phyloP scores from a whole-genome alignment of 2,888 invertebrate species.

The Galeruca laticollis region DNA sequence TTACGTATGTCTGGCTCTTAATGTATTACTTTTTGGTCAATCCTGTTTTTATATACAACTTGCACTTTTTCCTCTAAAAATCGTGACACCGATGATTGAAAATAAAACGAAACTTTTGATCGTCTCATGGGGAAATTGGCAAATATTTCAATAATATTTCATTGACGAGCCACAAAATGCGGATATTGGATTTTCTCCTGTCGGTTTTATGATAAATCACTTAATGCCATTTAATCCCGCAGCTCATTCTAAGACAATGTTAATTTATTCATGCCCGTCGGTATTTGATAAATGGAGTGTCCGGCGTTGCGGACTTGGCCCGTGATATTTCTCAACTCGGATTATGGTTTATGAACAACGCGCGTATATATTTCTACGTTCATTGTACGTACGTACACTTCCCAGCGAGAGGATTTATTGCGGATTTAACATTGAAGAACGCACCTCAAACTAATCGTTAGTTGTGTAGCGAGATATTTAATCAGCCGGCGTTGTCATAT shows the following conservation, averaged over 20 bases:
- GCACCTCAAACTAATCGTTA: constrained; percentile 28
- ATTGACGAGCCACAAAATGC: constrained; percentile 56
- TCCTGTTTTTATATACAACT: too few relatives aligned
- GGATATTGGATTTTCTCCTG: constrained; percentile 61
- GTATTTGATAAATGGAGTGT: constrained; percentile 62
- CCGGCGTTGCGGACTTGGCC: constrained; percentile 54
- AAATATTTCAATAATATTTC: constrained; percentile 45
- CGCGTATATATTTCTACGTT: constrained; percentile 15
- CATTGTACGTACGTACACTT: constrained; percentile 13
- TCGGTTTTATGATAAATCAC: constrained; percentile 62
- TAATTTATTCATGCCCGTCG: constrained; percentile 62
- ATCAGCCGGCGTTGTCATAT: not conserved
- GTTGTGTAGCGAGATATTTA: not conserved
- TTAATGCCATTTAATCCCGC: constrained; percentile 61
- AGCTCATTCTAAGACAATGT: constrained; percentile 61
- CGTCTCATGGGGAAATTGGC: constrained; percentile 41
- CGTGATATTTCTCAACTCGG: constrained; percentile 54
- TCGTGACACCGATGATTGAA: not conserved
- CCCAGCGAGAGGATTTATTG: constrained; percentile 46
- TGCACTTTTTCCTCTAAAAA: too few relatives aligned
- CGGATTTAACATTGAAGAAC: constrained; percentile 46
- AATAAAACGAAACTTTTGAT: constrained; percentile 14
- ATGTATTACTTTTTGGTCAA: too few relatives aligned
- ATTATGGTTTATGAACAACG: constrained; percentile 43
- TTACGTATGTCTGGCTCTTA: too few relatives aligned